Evolutionary conservation across 64 coral and sea anemone species (phyloP), one percentile per base, ranked within the genome.

Genomic region (Montipora foliosa): DNA sequence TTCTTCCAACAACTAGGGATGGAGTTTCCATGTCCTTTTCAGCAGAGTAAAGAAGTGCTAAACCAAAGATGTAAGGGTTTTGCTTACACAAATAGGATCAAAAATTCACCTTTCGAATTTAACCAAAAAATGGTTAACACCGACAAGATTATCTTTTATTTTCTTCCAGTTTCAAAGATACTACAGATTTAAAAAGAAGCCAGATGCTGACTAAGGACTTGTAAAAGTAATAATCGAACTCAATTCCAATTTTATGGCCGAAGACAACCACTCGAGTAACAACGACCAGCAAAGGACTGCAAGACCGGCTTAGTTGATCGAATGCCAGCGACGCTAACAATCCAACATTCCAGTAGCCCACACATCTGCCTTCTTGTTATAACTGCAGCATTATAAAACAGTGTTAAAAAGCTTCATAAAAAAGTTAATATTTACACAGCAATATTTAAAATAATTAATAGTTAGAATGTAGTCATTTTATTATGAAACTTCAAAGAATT

Each of bases 341-440:
- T 71, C 76, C 83, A 93, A 93, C 83, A 79, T 85, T 88, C 92
- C 92, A 93, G 92, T 93, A 93, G 92, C 92, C 92, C 92, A 93
- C 82, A 47, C 82, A 86, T 88, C 72, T 77, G 72, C 74, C 76
- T 79, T 89, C 72, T 89, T 78, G 87, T 48, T 89, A 45, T 21
- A 77, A 77, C 49, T 48, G 52, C 19, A 22, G 11, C 46, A 67
- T 75, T 87, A 75, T 29, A 66, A 62, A 72, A 55, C 6, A 57
- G 6, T 16, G 73, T 74, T 47, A 48, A 69, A 50, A 11, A 2
- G 45, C 60, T 69, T 22, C 15, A 8, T 67, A 61, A 5, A 19
- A 48, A 87, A 64, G 13, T 7, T 11, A 64, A 3, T 14, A 64
- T 14, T 64, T 14, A 22, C 84, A 74, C 8, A 29, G 13, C 49